Base-by-base conservation (phyloP, 2,113 vertebrate species). In the Syngnathus typhle region DNA sequence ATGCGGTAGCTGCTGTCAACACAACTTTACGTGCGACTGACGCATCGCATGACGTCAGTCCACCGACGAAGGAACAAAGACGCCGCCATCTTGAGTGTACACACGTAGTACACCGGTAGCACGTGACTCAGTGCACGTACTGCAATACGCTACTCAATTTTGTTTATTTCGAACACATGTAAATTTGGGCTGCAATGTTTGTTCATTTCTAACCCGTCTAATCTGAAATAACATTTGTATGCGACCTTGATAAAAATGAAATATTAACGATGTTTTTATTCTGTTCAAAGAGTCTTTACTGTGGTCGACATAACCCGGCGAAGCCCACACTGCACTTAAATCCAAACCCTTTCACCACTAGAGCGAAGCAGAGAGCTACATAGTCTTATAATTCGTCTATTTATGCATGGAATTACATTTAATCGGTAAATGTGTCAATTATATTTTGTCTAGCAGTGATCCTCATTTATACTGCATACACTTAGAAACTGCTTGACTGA, bases 1-100 rank as follows among this genome's bases (percentile, higher is more conserved):
- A 74, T 86, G 76, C 77, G 65, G 27, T 76, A 68, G 81, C 75
- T 78, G 68, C 85, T 88, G 87, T 89, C 88, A 89, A 88, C 87
- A 88, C 77, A 85, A 81, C 77, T 80, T 81, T 65, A 83, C 87
- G 82, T 79, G 76, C 86, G 71, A 69, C 73, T 82, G 84, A 82
- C 82, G 84, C 56, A 60, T 0, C 21, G 36, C 2, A 0, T 74
- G 64, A 84, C 82, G 86, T 81, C 62, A 1, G 3, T 7, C 9
- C 13, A 11, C 12, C 27, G 27, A 0, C n/a, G 56, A 46, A 3
- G 68, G 85, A 36, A 27, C 6, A 5, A 13, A 36, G 16, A 51
- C 10, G 46, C 7, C 76, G 84, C 87, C 90, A 89, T 88, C 69
- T 88, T 89, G 78, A 78, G 77, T 81, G 82, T 64, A 62, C 60